These are phyloP conservation scores for Ailurus styani DNA, from an alignment of 2,113 vertebrate species.

Conservation along the genomic window DNA sequence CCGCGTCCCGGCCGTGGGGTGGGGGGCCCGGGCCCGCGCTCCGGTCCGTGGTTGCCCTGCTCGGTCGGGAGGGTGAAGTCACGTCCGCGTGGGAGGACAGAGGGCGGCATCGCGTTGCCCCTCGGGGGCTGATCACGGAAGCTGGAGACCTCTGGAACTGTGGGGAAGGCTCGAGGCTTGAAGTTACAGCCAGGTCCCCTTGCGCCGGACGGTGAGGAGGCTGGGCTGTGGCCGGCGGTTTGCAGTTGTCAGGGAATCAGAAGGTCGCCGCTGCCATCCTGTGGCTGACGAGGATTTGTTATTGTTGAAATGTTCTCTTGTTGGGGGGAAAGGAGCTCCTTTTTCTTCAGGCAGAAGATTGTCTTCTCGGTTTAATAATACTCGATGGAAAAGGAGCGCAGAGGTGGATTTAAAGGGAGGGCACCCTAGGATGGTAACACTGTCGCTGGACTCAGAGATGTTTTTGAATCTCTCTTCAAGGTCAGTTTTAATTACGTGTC, in stretches of 20 bases:
- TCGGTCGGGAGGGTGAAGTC: not conserved
- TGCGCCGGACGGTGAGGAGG: not conserved
- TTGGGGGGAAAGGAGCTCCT: too few species aligned
- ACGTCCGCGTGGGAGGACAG: accelerated
- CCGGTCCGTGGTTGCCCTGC: not conserved
- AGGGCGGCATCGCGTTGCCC: not conserved
- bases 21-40: accelerated
- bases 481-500: not conserved
- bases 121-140: not conserved
- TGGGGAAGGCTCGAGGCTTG: not conserved
- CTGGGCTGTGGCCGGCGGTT: accelerated
- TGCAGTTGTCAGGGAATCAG: not conserved
- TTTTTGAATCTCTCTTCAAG: not conserved
- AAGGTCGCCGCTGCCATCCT: not conserved
- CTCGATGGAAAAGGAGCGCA: not conserved
- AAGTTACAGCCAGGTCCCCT: not conserved
- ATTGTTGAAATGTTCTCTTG: not conserved
- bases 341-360: not conserved
- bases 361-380: not conserved
- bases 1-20: accelerated
- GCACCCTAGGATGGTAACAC: not conserved
- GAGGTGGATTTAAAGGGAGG: not conserved
- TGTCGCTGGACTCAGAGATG: not conserved
- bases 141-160: not conserved
- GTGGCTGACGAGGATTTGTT: not conserved